These are phyloP conservation scores for Drosophila quadrilineata DNA, from an alignment of 1,140 invertebrate species.

Conservation along the genomic window DNA sequence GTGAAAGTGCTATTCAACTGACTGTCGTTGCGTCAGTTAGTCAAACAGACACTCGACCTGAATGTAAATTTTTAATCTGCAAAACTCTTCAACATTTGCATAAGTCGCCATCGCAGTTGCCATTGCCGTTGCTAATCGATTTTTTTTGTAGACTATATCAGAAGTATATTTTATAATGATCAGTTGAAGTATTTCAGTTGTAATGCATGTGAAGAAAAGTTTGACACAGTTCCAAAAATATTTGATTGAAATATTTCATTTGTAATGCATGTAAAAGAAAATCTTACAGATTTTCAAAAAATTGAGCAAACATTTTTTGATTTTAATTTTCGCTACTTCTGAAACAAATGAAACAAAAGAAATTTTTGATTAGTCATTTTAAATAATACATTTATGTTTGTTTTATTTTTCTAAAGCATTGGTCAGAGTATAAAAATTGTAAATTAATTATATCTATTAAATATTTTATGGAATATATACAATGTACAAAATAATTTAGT, in stretches of 20 bases:
- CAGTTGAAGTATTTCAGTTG: conserved; percentile 12
- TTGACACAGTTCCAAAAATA: too few species aligned
- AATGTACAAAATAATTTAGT: conserved; percentile 35
- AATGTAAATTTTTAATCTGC: conserved; percentile 74
- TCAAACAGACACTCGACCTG: conserved; percentile 56
- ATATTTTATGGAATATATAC: not conserved
- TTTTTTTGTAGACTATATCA: too few species aligned
- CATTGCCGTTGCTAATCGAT: conserved; percentile 46
- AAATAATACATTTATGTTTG: not conserved
- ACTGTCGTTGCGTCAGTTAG: conserved; percentile 35
- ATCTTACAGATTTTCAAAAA: too few species aligned
- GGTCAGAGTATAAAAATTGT: not conserved
- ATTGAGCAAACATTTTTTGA: too few species aligned
- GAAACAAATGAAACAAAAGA: too few species aligned
- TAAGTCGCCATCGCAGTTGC: conserved; percentile 60
- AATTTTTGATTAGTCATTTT: too few species aligned
- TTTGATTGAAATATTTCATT: too few species aligned
- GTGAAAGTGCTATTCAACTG: conserved; percentile 40
- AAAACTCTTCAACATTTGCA: conserved; percentile 68
- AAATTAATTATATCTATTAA: not conserved
- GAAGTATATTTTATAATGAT: conserved; percentile 8
- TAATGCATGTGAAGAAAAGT: conserved; percentile 22
- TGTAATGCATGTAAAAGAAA: not conserved
- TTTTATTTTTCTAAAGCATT: not conserved
- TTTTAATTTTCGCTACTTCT: too few species aligned